Percentiles rank a stretch among this genome's conserved stretches.
phyloP scores from a whole-genome alignment of 1,140 invertebrate species.

The Drosophila kohkoa region DNA sequence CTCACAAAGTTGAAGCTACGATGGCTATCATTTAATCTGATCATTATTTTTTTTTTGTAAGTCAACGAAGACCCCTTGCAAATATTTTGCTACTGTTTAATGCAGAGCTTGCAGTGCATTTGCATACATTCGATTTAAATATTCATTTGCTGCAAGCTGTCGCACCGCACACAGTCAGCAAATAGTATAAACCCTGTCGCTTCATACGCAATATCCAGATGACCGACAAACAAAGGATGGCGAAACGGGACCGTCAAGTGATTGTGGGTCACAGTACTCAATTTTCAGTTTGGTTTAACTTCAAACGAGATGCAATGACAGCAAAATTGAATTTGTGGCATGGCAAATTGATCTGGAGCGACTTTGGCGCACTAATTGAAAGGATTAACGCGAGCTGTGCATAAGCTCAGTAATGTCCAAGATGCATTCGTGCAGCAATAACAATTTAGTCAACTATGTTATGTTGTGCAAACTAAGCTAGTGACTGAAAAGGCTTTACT shows the following conservation, averaged over 20 bases:
- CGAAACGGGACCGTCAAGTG: not conserved
- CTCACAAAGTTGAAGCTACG: too few species aligned
- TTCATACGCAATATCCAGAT: not conserved
- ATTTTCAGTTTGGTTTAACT: constrained; percentile 78
- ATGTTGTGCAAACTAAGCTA: not conserved
- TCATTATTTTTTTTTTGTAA: not conserved
- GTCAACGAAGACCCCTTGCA: constrained; percentile 34
- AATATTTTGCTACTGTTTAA: constrained; percentile 62
- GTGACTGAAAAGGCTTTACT: not conserved
- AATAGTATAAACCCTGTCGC: constrained; percentile 25
- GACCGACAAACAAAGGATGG: constrained; percentile 47
- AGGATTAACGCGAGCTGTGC: constrained; percentile 54
- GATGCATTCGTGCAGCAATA: constrained; percentile 22
- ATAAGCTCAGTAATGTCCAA: constrained; percentile 8
- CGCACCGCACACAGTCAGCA: constrained; percentile 43
- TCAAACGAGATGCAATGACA: constrained; percentile 64
- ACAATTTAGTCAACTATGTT: constrained; percentile 13
- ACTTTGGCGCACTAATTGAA: constrained; percentile 71
- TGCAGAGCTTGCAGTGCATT: constrained; percentile 47
- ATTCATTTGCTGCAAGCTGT: constrained; percentile 72
- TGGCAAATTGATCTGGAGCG: constrained; percentile 58
- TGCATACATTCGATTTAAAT: constrained; percentile 78
- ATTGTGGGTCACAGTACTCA: constrained; percentile 60
- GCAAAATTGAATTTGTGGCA: constrained; percentile 73
- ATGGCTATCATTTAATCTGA: not conserved